Evolutionary conservation across 2,797 vertebrate genomes (phyloP).

Genomic region (Lycodopsis pacificus): DNA sequence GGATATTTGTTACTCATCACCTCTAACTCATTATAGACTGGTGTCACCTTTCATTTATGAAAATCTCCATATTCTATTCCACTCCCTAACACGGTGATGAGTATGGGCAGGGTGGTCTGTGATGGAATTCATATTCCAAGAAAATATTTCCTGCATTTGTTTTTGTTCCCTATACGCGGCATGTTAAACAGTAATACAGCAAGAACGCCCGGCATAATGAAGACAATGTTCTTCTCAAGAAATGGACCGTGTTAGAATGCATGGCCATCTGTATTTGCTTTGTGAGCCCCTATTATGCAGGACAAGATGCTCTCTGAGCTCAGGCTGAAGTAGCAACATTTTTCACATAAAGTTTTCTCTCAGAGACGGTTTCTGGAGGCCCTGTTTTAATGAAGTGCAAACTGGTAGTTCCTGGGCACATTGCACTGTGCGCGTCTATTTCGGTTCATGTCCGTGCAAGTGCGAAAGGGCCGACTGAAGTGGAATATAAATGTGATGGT

Average conservation of each 20-base stretch:
- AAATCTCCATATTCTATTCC: slow-evolving; percentile 54
- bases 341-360: not conserved
- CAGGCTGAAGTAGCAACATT: not conserved
- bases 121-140: slow-evolving; percentile 13
- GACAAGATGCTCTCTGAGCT: not conserved
- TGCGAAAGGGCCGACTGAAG: not conserved
- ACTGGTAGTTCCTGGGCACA: not conserved
- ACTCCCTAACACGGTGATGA: slow-evolving; percentile 32
- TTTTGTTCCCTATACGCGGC: not conserved
- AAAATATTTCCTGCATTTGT: slow-evolving; percentile 3
- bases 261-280: not conserved
- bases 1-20: slow-evolving; percentile 74
- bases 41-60: slow-evolving; percentile 73
- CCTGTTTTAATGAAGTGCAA: not conserved
- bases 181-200: slow-evolving; percentile 13
- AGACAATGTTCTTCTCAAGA: not conserved
- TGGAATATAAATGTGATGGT: not conserved
- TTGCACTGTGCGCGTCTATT: not conserved
- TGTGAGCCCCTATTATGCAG: not conserved
- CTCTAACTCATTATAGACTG: slow-evolving; percentile 58
- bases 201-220: not conserved
- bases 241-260: not conserved
- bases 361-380: not conserved
- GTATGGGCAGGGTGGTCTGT: not conserved
- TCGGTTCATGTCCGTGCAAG: not conserved